These are phyloP conservation scores for Colossoma macropomum DNA, from an alignment of 2,113 vertebrate genomes.

Conservation along the genomic window DNA sequence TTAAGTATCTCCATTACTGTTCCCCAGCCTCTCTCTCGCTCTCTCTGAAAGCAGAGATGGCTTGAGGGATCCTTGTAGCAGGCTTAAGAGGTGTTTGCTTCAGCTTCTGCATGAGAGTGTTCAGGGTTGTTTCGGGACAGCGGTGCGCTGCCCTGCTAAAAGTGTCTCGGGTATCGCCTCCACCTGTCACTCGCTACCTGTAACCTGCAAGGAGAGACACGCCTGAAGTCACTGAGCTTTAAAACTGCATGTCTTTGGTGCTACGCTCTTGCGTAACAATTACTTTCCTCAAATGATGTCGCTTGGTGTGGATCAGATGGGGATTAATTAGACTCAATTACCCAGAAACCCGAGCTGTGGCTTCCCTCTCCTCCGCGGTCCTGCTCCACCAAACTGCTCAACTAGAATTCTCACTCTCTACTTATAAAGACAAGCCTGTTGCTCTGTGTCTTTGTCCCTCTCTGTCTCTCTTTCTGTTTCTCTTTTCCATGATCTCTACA, in stretches of 20 bases:
- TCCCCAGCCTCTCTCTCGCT: not conserved
- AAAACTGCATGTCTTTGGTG: conserved; percentile 49
- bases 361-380: conserved; percentile 1
- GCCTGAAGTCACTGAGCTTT: conserved; percentile 43
- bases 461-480: not conserved
- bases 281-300: conserved; percentile 31
- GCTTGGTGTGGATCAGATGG: conserved; percentile 42
- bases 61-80: conserved; percentile 17
- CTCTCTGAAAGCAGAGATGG: conserved; percentile 41
- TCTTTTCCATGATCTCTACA: not conserved
- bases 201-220: conserved; percentile 47
- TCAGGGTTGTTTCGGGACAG: conserved; percentile 51
- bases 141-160: conserved; percentile 20
- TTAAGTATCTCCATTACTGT: not conserved
- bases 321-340: conserved; percentile 50
- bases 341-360: conserved; percentile 30
- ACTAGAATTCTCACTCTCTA: not conserved
- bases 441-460: not conserved
- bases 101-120: conserved; percentile 31
- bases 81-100: conserved; percentile 47
- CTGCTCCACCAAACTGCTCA: conserved; percentile 1
- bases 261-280: conserved; percentile 23
- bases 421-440: not conserved
- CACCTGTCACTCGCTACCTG: conserved; percentile 41
- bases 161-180: conserved; percentile 49